Percentiles rank a stretch among this genome's conserved stretches.
These are phyloP conservation scores for Papilio glaucus DNA, from an alignment of 1,140 invertebrate genomes.

Conservation along the genomic window DNA sequence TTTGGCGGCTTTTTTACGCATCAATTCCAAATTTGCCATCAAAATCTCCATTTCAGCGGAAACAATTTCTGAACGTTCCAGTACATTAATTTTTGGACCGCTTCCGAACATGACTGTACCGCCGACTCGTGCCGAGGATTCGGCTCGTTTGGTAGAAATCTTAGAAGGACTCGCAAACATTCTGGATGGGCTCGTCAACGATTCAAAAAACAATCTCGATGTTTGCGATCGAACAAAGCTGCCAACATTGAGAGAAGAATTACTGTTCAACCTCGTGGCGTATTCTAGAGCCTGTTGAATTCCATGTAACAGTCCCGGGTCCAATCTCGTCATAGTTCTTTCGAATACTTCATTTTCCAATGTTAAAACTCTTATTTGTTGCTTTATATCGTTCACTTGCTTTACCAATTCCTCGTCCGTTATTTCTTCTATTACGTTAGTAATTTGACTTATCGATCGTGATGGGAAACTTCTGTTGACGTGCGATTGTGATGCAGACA, in stretches of 20 bases:
- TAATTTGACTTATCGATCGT: constrained; percentile 56
- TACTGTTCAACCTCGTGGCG: constrained; percentile 63
- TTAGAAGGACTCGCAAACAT: constrained; percentile 66
- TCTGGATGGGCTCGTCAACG: constrained; percentile 61
- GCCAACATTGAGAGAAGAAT: constrained; percentile 55
- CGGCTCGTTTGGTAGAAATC: constrained; percentile 60
- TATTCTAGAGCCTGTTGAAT: constrained; percentile 75
- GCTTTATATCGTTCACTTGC: constrained; percentile 64
- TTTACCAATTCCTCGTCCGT: constrained; percentile 68
- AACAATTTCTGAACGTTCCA: constrained; percentile 77
- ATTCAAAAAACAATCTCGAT: constrained; percentile 63
- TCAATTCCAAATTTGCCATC: constrained; percentile 57
- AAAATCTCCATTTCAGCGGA: constrained; percentile 78
- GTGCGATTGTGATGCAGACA: constrained; percentile 46
- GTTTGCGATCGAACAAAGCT: constrained; percentile 67
- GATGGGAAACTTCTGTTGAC: constrained; percentile 59
- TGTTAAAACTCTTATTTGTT: constrained; percentile 60
- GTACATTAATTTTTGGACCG: constrained; percentile 69
- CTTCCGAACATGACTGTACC: constrained; percentile 62
- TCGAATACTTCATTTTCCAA: constrained; percentile 78
- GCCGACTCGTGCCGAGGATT: constrained; percentile 69
- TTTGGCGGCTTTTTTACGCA: constrained; percentile 58
- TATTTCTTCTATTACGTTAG: constrained; percentile 63
- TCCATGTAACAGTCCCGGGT: constrained; percentile 68
- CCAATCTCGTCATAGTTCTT: constrained; percentile 68